Conservation (phyloP, 2,888 invertebrate genomes). For the Eristalis tenax region DNA sequence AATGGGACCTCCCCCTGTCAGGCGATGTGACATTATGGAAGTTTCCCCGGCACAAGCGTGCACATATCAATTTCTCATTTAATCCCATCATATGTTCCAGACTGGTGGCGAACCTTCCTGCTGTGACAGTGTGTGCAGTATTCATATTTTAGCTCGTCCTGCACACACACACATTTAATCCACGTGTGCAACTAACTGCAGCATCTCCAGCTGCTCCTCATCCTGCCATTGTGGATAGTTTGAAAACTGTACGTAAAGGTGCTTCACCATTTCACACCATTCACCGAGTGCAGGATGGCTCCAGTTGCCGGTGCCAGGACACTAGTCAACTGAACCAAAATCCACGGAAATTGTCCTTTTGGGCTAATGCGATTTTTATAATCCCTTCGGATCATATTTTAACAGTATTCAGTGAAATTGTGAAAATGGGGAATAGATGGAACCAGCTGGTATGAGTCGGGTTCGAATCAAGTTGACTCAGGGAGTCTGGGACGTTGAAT, state of each 20-base stretch:
- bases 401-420: slow-evolving; percentile 38
- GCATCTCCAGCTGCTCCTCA: slow-evolving; percentile 56
- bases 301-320: not conserved
- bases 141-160: slow-evolving; percentile 22
- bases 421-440: slow-evolving; percentile 32
- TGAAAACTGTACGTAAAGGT: slow-evolving; percentile 28
- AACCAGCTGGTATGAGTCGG: not conserved
- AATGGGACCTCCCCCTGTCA: slow-evolving; percentile 2
- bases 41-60: not conserved
- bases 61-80: slow-evolving; percentile 50
- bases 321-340: slow-evolving; percentile 56
- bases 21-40: slow-evolving; percentile 20
- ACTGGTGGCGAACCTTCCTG: slow-evolving; percentile 51
- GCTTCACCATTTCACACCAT: slow-evolving; percentile 40
- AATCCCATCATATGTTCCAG: slow-evolving; percentile 52
- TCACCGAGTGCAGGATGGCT: slow-evolving; percentile 8
- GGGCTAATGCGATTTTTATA: slow-evolving; percentile 69
- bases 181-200: slow-evolving; percentile 67
- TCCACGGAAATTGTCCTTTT: slow-evolving; percentile 64
- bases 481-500: slow-evolving; percentile 42
- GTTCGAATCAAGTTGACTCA: slow-evolving; percentile 48
- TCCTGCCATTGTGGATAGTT: not conserved
- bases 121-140: slow-evolving; percentile 39
- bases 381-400: slow-evolving; percentile 68
- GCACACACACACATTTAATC: slow-evolving; percentile 39